A percentile compares a stretch with the other conserved stretches of the same genome.
Conservation (phyloP, 2,797 vertebrate species). For the Anniella stebbinsi region DNA sequence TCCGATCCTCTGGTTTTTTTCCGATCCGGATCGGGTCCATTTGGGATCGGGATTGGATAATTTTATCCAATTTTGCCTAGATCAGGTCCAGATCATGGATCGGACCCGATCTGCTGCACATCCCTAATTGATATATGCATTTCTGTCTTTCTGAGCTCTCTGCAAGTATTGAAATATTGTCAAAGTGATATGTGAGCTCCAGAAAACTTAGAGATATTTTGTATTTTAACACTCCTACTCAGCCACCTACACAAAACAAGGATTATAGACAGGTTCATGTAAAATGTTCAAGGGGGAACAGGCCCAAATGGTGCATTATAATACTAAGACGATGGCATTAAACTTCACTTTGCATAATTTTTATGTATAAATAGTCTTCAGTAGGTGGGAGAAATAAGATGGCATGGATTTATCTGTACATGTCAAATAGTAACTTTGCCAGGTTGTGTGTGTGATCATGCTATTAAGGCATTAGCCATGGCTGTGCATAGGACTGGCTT, state of each 20-base stretch:
- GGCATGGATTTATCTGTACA: not conserved
- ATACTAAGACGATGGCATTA: not conserved
- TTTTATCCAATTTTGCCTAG: no score
- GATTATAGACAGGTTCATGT: not conserved
- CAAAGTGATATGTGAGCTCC: constrained; percentile 5
- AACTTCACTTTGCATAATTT: not conserved
- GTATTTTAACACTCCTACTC: constrained; percentile 12
- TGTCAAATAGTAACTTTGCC: not conserved
- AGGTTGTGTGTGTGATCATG: not conserved
- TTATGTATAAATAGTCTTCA: constrained; percentile 8
- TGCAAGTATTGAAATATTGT: constrained; percentile 18
- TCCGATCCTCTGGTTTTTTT: no score
- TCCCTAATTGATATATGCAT: not conserved
- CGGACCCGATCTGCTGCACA: no score
- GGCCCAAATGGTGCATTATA: not conserved
- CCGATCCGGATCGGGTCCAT: no score
- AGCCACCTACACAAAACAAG: constrained; percentile 16
- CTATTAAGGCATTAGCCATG: not conserved
- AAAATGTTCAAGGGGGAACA: not conserved
- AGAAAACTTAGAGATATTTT: constrained; percentile 10
- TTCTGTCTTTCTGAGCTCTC: constrained; percentile 25
- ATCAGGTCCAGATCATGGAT: no score
- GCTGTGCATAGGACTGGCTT: not conserved
- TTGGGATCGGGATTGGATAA: no score
- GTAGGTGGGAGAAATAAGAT: not conserved